Percentiles rank a stretch among this genome's conserved stretches.
Conservation (phyloP, 2,888 invertebrate species). For the Beris chalybata region DNA sequence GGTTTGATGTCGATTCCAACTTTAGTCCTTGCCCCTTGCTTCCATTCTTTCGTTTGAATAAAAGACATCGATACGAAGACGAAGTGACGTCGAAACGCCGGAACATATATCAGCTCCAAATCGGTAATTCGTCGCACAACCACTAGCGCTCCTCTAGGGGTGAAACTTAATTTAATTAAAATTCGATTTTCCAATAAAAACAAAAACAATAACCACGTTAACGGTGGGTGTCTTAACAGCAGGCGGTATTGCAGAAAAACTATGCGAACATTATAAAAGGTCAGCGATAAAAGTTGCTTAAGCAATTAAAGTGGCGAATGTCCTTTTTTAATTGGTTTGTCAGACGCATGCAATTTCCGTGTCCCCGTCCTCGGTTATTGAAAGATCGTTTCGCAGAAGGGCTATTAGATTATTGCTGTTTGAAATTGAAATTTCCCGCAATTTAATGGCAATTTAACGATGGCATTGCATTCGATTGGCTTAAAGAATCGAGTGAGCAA, state of each 20-base stretch:
- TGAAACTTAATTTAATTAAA: slow-evolving; percentile 6
- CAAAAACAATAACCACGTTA: neutral
- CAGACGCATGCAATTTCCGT: neutral
- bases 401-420: too few species aligned
- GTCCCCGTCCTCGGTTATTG: too few species aligned
- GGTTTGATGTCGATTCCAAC: too few species aligned
- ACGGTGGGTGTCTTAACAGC: neutral
- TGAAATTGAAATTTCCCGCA: too few species aligned
- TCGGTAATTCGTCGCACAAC: neutral
- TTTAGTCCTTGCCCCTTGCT: too few species aligned
- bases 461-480: too few species aligned
- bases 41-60: neutral
- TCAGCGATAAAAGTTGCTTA: neutral
- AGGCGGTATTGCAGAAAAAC: neutral
- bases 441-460: too few species aligned
- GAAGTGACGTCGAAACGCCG: neutral
- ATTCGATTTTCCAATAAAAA: slow-evolving; percentile 7
- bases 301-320: neutral
- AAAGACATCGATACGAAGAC: neutral
- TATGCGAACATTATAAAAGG: neutral
- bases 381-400: too few species aligned
- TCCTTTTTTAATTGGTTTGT: slow-evolving; percentile 10
- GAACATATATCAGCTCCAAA: neutral
- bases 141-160: neutral
- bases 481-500: too few species aligned